Conservation (phyloP, 2,797 vertebrate species). For the Eupleurogrammus muticus region DNA sequence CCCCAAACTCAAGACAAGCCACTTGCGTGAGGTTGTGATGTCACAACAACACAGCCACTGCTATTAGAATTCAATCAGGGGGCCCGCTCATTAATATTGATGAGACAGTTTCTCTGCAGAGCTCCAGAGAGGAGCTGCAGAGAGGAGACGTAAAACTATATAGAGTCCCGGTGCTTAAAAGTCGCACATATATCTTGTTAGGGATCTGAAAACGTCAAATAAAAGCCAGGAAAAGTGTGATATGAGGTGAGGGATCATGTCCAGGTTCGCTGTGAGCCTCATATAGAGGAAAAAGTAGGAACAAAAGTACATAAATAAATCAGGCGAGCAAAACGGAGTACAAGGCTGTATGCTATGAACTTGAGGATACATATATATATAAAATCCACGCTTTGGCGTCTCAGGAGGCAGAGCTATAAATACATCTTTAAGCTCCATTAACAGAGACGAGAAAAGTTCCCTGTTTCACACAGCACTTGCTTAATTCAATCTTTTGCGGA, state of each 20-base stretch:
- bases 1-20: no score
- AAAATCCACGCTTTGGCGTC: neutral
- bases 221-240: no score
- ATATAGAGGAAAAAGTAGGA: neutral
- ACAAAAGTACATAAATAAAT: neutral
- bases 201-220: no score
- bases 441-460: neutral
- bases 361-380: neutral
- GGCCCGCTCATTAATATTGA: no score
- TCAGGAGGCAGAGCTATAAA: neutral
- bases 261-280: neutral
- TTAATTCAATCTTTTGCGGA: neutral
- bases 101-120: no score
- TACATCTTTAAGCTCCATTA: neutral
- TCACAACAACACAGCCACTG: no score
- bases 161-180: no score
- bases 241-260: neutral
- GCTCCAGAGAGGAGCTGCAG: no score
- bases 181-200: no score
- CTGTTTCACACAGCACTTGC: neutral
- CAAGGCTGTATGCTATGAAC: neutral
- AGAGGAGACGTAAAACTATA: no score
- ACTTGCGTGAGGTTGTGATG: no score
- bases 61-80: no score
- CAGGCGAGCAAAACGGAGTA: neutral